Percentiles rank a stretch among this genome's conserved stretches.
phyloP scores from a whole-genome alignment of 1,140 invertebrate genomes.

The Cotesia chilonis region DNA sequence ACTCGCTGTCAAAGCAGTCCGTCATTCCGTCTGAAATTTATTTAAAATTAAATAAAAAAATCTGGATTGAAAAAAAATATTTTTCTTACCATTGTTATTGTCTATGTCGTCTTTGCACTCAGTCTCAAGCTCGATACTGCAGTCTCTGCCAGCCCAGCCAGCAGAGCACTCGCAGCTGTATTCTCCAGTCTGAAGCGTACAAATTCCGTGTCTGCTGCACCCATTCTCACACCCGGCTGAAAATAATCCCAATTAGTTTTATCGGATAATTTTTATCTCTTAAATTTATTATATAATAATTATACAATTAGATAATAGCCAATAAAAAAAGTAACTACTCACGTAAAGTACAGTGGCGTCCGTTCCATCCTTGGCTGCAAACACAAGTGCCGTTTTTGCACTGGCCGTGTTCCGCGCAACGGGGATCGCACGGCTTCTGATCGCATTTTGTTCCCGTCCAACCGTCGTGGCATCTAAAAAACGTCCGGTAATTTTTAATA shows the following conservation, averaged over 20 bases:
- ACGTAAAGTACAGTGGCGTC: slow-evolving; percentile 94
- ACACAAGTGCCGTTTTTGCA: slow-evolving; percentile 97
- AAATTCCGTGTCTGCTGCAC: slow-evolving; percentile 90
- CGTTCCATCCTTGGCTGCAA: slow-evolving; percentile 97
- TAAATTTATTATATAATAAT: slow-evolving; percentile 20
- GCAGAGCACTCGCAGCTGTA: slow-evolving; percentile 91
- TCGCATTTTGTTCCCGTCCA: slow-evolving; percentile 94
- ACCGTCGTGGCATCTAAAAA: slow-evolving; percentile 79
- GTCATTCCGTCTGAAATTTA: slow-evolving; percentile 87
- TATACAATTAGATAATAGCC: not conserved
- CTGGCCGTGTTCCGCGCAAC: slow-evolving; percentile 93
- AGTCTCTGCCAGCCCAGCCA: slow-evolving; percentile 92
- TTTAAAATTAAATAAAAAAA: not conserved
- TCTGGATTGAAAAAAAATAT: not conserved
- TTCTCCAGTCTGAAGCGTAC: slow-evolving; percentile 83
- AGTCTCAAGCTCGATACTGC: slow-evolving; percentile 89
- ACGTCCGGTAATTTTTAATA: slow-evolving; percentile 15
- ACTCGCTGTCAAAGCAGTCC: slow-evolving; percentile 98
- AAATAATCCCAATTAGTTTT: slow-evolving; percentile 38
- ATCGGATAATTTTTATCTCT: no score
- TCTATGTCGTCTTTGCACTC: slow-evolving; percentile 93
- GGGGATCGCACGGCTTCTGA: slow-evolving; percentile 85
- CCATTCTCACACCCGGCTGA: slow-evolving; percentile 94
- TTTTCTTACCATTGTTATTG: slow-evolving; percentile 88
- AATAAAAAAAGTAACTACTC: slow-evolving; percentile 64